Base-by-base conservation (phyloP, 2,113 vertebrate genomes). In the Bagarius yarrelli region DNA sequence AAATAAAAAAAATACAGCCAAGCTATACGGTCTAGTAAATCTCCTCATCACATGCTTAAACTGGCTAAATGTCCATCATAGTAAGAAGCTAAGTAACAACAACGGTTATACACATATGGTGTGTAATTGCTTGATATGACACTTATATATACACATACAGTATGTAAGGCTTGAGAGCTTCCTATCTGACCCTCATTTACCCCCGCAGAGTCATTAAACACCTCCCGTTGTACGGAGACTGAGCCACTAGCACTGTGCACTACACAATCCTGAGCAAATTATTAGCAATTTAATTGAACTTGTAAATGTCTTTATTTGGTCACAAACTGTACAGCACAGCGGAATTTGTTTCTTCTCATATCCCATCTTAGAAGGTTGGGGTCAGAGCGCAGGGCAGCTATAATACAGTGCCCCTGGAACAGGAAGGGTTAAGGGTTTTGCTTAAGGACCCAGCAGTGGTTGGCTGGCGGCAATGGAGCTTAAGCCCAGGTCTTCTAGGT, bases 91-190 rank as follows among this genome's bases (percentile, higher is more conserved):
- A 80, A 30, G 36, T 27, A 61, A 27, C 18, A 44, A 50, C 36
- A 61, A 61, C 55, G n/a, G n/a, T n/a, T n/a, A n/a, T n/a, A n/a
- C n/a, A n/a, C n/a, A n/a, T n/a, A n/a, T n/a, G n/a, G n/a, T n/a
- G n/a, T n/a, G 34, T 30, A 56, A 56, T 79, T 40, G 25, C 19
- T 59, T 21, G 61, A 64, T 23, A 80, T 25, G 71, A 73, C 56
- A 32, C 8, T 84, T 27, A 78, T 36, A 11, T 36, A 34, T 64
- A 23, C 36, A 63, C 14, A 4, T 30, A 60, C 27, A 76, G 53
- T 47, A 72, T 85, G 82, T 81, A 79, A 44, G 44, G 12, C 27
- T 60, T 64, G 69, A 83, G 60, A 83, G 80, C 74, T 74, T 75
- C 78, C 81, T 55, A 73, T 81, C 76, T 78, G 25, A 11, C 36